phyloP scores from a whole-genome alignment of 1,140 invertebrate species.

The Teleogryllus occipitalis region DNA sequence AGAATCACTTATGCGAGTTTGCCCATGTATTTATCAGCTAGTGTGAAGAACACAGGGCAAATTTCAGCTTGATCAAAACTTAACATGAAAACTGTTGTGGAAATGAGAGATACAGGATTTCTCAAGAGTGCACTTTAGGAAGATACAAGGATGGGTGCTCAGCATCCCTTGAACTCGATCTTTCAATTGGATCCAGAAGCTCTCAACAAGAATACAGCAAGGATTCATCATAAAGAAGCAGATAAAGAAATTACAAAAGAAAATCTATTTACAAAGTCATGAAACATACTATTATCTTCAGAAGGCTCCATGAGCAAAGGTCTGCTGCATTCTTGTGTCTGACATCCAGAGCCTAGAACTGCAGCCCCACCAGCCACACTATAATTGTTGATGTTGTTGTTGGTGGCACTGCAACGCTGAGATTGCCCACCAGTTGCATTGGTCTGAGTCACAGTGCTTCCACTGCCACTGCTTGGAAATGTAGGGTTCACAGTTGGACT shows the following conservation, averaged over 20 bases:
- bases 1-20: too few relatives aligned
- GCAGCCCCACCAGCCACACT: constrained; percentile 7
- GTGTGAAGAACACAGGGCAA: too few relatives aligned
- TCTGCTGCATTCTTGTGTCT: neutral
- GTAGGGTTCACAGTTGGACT: constrained; percentile 47
- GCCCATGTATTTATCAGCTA: too few relatives aligned
- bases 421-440: neutral
- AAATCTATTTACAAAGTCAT: neutral
- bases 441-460: constrained; percentile 14
- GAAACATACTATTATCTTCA: constrained; percentile 21
- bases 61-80: too few relatives aligned
- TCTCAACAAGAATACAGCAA: too few relatives aligned
- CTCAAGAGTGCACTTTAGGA: too few relatives aligned
- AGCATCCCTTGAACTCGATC: too few relatives aligned
- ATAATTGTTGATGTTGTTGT: constrained; percentile 10
- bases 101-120: too few relatives aligned
- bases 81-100: too few relatives aligned
- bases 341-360: neutral
- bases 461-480: neutral
- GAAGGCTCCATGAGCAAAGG: constrained; percentile 7
- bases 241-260: neutral
- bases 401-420: constrained; percentile 1
- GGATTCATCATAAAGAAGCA: too few relatives aligned
- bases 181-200: too few relatives aligned
- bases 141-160: too few relatives aligned